Conservation (phyloP, 2,888 invertebrate species). For the Acanthosoma haemorrhoidale region DNA sequence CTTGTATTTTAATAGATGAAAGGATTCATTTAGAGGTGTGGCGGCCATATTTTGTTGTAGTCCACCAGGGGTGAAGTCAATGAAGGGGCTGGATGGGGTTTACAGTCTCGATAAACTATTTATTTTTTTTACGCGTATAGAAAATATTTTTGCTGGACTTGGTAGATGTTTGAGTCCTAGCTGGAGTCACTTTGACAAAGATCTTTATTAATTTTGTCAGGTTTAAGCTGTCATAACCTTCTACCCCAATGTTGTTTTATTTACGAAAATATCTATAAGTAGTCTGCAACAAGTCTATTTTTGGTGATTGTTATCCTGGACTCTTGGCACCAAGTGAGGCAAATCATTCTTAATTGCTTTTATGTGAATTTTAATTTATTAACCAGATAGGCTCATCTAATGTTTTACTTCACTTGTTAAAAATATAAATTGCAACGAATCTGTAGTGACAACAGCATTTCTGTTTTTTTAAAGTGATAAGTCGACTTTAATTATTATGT, state of each 20-base stretch:
- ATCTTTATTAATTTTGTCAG: not conserved
- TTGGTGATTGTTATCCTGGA: constrained; percentile 25
- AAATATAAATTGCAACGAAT: not conserved
- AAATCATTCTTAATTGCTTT: constrained; percentile 10
- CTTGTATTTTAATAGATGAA: not conserved
- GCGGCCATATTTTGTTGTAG: constrained; percentile 45
- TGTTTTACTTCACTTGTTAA: not conserved
- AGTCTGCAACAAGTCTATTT: constrained; percentile 29
- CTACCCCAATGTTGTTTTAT: constrained; percentile 24
- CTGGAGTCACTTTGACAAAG: not conserved
- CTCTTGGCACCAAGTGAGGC: constrained; percentile 20
- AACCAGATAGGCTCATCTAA: not conserved
- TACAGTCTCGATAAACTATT: not conserved
- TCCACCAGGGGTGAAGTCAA: constrained; percentile 42
- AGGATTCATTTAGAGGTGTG: constrained; percentile 42
- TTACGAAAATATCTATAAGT: constrained; percentile 30
- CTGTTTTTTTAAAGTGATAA: constrained; percentile 11
- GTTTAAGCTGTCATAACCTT: not conserved
- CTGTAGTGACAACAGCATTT: not conserved
- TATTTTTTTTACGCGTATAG: not conserved
- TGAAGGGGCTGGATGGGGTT: constrained; percentile 35
- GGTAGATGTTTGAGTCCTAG: not conserved
- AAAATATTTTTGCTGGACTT: not conserved
- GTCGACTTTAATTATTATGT: constrained; percentile 18
- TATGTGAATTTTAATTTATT: not conserved